Base-by-base conservation (phyloP, 2,888 invertebrate genomes). In the Drosophila percnosoma region DNA sequence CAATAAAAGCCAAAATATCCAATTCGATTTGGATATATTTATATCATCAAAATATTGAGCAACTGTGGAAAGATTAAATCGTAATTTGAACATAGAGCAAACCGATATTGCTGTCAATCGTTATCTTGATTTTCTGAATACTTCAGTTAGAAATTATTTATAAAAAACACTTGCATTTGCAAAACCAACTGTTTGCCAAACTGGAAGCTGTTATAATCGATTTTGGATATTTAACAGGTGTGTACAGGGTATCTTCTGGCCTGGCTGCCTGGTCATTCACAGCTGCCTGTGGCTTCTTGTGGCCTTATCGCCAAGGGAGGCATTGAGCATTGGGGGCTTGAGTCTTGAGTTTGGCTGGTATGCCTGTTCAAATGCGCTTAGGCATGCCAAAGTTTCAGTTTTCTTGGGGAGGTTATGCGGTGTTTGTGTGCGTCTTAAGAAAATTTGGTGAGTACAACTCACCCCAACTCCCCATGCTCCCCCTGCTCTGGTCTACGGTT, bases 351-450 rank as follows among this genome's bases (percentile, higher is more conserved):
- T 63, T 68, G 74, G 63, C 29, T 68, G 68, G 49, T 34, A 67
- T 51, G 67, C 66, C 45, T 67, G 71, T 67, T 71, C 71, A 79
- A 78, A 75, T 71, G 78, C 55, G 76, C 78, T 75, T 71, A 62
- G 76, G 63, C 57, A 66, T 68, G 53, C 63, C 60, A 68, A 79
- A 78, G 75, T 76, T 78, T 78, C 8, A 58, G 73, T 40, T 53
- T 58, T 65, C 57, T 24, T 45, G 38, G 7, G 48, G 42, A 42
- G 21, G 42, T 13, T 42, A 5, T 21, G 45, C 45, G 45, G 45
- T 45, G 24, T 15, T 49, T 59, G 67, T 33, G 68, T 54, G 59
- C 21, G 57, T 51, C 60, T 51, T 78, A 73, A 68, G 75, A 60
- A 53, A 45, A 49, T 61, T 75, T 71, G 21, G 40, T 15, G 40